Conservation (phyloP, 2,113 vertebrate genomes). For the Brachypodius melanocephalos region DNA sequence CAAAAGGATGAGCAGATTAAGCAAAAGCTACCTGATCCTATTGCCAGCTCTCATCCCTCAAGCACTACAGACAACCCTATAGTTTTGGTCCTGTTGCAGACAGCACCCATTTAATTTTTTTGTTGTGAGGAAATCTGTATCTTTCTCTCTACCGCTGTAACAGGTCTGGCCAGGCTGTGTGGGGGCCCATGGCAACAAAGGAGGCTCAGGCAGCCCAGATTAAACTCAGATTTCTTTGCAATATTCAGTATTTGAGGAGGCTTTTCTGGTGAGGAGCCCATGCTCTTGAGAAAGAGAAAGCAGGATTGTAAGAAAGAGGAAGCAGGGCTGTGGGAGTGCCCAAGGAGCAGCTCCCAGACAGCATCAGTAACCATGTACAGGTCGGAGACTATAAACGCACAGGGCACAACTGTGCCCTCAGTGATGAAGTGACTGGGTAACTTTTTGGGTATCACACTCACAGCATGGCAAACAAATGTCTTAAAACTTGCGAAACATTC, state of each 20-base stretch:
- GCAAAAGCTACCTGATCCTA: neutral
- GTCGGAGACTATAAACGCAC: neutral
- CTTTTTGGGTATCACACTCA: neutral
- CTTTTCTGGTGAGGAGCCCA: fast-evolving
- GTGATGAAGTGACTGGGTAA: neutral
- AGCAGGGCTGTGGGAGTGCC: fast-evolving
- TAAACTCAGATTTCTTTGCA: neutral
- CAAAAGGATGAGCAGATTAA: conserved; percentile 8
- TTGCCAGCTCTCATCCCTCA: neutral
- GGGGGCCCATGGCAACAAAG: fast-evolving
- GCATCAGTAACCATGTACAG: neutral
- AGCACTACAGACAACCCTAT: neutral
- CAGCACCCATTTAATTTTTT: neutral
- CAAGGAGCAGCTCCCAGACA: neutral
- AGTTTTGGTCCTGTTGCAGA: neutral
- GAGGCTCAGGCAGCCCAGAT: neutral
- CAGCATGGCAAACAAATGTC: neutral
- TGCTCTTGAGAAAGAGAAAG: neutral
- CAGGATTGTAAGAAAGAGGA: neutral
- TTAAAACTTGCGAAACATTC: neutral
- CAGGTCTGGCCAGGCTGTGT: neutral
- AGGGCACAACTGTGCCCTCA: neutral
- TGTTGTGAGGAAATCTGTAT: neutral
- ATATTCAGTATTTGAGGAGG: neutral
- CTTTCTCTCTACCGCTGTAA: neutral